A percentile compares a stretch with the other conserved stretches of the same genome.
Evolutionary conservation across 2,797 vertebrate genomes (phyloP).

Genomic region (Cyclopterus lumpus): DNA sequence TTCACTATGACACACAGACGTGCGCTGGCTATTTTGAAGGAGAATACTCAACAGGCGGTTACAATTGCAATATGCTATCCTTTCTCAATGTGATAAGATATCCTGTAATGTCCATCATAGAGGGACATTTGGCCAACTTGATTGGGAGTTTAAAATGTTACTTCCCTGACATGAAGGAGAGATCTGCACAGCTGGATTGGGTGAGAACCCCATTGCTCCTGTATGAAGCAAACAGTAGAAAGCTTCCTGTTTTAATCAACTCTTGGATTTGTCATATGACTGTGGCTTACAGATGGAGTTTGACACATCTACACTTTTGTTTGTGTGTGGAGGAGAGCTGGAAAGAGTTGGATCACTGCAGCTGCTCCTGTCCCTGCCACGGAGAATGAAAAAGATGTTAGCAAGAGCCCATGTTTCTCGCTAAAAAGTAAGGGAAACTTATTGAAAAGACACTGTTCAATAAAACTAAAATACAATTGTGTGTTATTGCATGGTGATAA

Average conservation of each 20-base stretch:
- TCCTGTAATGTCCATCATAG: neutral
- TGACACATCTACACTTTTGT: neutral
- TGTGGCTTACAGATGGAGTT: neutral
- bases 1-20: conserved; percentile 10
- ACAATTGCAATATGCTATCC: conserved; percentile 4
- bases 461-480: neutral
- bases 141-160: conserved; percentile 7
- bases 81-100: neutral
- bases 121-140: conserved; percentile 15
- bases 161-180: conserved; percentile 2
- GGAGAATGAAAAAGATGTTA: neutral
- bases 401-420: neutral
- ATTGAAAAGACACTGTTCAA: neutral
- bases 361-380: neutral
- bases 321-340: neutral
- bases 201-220: conserved; percentile 16
- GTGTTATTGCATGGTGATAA: neutral
- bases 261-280: neutral
- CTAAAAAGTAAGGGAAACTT: neutral
- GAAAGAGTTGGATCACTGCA: neutral
- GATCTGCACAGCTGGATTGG: conserved; percentile 16
- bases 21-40: conserved; percentile 16
- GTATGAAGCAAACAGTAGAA: neutral
- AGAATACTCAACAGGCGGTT: conserved; percentile 9
- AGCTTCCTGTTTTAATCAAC: neutral